Evolutionary conservation across 2,888 invertebrate species (phyloP).

Genomic region (Melanotus villosus): DNA sequence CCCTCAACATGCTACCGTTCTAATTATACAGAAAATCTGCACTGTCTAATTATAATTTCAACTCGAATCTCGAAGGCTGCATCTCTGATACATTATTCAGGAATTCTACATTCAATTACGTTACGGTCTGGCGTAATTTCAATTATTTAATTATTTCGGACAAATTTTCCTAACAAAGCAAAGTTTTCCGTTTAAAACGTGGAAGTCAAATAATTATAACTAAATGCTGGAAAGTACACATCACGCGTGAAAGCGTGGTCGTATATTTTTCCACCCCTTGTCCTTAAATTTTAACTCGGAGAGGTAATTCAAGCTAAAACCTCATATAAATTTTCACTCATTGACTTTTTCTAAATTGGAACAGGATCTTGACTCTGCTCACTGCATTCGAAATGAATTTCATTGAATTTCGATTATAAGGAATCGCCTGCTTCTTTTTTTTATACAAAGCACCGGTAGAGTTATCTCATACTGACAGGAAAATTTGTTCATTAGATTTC

Average conservation of each 20-base stretch:
- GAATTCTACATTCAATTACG: background rate
- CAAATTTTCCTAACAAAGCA: background rate
- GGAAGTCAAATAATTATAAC: conserved; percentile 6
- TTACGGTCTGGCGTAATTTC: background rate
- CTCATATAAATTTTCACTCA: conserved; percentile 42
- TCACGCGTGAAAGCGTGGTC: conserved; percentile 23
- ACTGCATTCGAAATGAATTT: conserved; percentile 35
- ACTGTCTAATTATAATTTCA: background rate
- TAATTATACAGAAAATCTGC: conserved; percentile 9
- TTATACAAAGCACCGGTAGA: conserved; percentile 11
- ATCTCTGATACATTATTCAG: background rate
- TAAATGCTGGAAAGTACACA: conserved; percentile 26
- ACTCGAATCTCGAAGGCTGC: background rate
- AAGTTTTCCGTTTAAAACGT: too few species aligned
- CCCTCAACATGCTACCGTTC: background rate
- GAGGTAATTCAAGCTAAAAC: conserved; percentile 27
- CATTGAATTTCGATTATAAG: conserved; percentile 34
- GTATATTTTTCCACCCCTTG: conserved; percentile 10
- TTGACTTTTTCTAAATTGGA: conserved; percentile 43
- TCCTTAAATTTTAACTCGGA: conserved; percentile 31
- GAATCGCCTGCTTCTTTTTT: conserved; percentile 28
- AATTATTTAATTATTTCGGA: background rate
- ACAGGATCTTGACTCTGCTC: conserved; percentile 29
- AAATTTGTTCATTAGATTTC: conserved; percentile 12
- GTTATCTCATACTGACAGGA: conserved; percentile 25